phyloP scores from a whole-genome alignment of 2,113 vertebrate genomes.

The Pogona vitticeps region DNA sequence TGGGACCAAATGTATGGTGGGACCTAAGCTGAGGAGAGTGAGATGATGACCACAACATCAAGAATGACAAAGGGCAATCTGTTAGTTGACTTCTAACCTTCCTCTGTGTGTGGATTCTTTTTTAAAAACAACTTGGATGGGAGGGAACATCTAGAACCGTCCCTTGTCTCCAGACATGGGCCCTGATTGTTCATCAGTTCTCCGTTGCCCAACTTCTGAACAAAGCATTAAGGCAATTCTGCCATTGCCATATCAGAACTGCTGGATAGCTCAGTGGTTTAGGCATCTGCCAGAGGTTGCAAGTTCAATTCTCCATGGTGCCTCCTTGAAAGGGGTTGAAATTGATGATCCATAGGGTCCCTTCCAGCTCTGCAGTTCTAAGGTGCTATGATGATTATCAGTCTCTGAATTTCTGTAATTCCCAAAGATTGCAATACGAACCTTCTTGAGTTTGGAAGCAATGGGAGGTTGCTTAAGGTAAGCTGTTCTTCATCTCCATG shows the following conservation, averaged over 20 bases:
- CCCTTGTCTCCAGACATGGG: neutral
- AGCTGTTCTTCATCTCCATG: too few relatives aligned
- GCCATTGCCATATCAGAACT: neutral
- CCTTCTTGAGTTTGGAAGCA: neutral
- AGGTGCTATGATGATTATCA: neutral
- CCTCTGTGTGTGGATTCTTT: too few relatives aligned
- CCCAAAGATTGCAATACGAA: neutral
- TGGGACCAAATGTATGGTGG: neutral
- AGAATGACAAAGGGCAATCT: neutral
- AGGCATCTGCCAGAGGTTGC: too few relatives aligned
- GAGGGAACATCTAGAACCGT: too few relatives aligned
- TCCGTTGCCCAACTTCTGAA: neutral
- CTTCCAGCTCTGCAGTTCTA: too few relatives aligned
- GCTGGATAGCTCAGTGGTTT: too few relatives aligned
- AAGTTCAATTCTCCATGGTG: too few relatives aligned
- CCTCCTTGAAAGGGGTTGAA: too few relatives aligned
- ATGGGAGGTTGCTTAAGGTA: too few relatives aligned
- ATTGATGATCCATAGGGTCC: too few relatives aligned
- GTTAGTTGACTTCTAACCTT: neutral
- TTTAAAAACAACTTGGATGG: too few relatives aligned
- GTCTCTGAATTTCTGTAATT: neutral
- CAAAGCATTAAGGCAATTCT: neutral
- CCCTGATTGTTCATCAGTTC: too few relatives aligned
- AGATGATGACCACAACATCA: neutral
- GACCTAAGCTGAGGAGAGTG: neutral